Evolutionary conservation across 2,797 vertebrate genomes (phyloP), one percentile per base, ranked within the genome.

Genomic region (Monodelphis domestica): DNA sequence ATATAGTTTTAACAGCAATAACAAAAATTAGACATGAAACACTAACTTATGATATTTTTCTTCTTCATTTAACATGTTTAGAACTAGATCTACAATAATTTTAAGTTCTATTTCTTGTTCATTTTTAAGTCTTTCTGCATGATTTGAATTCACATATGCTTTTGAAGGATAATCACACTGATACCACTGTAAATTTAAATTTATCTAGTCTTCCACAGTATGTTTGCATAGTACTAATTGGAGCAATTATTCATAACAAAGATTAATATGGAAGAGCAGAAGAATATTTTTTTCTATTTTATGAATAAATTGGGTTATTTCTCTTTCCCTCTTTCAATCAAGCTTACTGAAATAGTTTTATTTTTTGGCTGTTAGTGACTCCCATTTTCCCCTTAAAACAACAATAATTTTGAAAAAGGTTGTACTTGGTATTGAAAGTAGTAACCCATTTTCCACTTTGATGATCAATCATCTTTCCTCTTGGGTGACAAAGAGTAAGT

Each of bases 221-320:
- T 5, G 0, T 96, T 95, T 94, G 57, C 54, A 95, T 93, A 93
- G 84, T 45, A 92, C 53, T 96, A 97, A 96, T 96, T 95, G 84
- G 91, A 96, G 92, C n/a, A 92, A 96, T 97, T 95, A 95, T 87
- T 95, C 96, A 91, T 94, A 96, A 94, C 94, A 95, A 92, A 91
- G 55, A 88, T 95, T 56, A 87, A 89, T 91, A 33, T n/a, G 33
- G 70, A 96, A 91, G 92, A 94, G 15, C 91, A n/a, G 91, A 88
- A 33, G n/a, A 91, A 93, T 63, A 14, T 95, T 45, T 96, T 97
- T 96, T 92, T 90, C 92, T 95, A 12, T 53, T n/a, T n/a, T 94
- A 54, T n/a, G 91, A 29, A 96, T 87, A 91, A 95, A 95, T 94
- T 95, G 94, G 70, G 15, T 53, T n/a, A 92, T 96, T 95, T 84